A percentile compares a stretch with the other conserved stretches of the same genome.
Evolutionary conservation across 2,797 vertebrate genomes (phyloP).

Genomic region (Chromis chromis): DNA sequence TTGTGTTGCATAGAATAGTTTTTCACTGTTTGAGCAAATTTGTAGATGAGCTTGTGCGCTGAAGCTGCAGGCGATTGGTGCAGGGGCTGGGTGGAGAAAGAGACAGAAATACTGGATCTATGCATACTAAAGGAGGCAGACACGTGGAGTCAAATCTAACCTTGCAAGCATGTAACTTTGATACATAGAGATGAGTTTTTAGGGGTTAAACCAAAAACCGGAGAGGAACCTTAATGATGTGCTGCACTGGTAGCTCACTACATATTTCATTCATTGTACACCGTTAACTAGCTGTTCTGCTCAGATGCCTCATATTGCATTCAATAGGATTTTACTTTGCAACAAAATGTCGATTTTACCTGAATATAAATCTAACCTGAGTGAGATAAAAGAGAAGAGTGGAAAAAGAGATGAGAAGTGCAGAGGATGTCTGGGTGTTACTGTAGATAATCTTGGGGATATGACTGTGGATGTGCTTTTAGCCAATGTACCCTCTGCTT

Average conservation of each 20-base stretch:
- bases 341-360: slow-evolving; percentile 20
- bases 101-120: too few species aligned
- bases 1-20: too few species aligned
- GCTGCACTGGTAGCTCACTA: neutral
- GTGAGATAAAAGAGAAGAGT: slow-evolving; percentile 39
- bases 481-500: slow-evolving; percentile 75
- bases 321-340: slow-evolving; percentile 15
- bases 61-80: too few species aligned
- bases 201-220: too few species aligned
- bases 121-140: too few species aligned
- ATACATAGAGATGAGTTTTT: too few species aligned
- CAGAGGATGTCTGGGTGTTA: slow-evolving; percentile 57
- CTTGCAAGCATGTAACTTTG: too few species aligned
- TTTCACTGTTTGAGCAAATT: too few species aligned
- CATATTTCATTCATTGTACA: slow-evolving; percentile 28
- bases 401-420: slow-evolving; percentile 39
- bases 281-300: slow-evolving; percentile 35
- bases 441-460: slow-evolving; percentile 75
- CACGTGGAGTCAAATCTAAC: too few species aligned
- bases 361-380: slow-evolving; percentile 35
- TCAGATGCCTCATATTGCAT: slow-evolving; percentile 27
- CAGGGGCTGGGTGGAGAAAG: too few species aligned
- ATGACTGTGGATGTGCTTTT: slow-evolving; percentile 72
- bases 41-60: too few species aligned
- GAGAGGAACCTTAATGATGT: too few species aligned